phyloP scores from a whole-genome alignment of 1,140 invertebrate species.

The Drosophila neocordata region DNA sequence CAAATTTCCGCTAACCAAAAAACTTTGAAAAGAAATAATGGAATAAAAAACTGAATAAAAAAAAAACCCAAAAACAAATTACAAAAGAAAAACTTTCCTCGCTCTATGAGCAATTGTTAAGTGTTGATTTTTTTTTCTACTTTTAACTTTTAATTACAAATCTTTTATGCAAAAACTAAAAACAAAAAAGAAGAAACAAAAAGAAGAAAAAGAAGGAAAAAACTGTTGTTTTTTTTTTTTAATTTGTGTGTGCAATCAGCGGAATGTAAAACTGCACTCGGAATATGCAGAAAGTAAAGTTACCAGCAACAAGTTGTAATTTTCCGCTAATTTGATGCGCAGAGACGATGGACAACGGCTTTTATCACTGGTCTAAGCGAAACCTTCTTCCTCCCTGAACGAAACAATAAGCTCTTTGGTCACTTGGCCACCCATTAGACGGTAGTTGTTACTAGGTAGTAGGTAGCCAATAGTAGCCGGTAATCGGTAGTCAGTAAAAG shows the following conservation, averaged over 20 bases:
- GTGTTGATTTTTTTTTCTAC: background rate
- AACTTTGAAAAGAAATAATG: background rate
- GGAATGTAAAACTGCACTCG: conserved; percentile 51
- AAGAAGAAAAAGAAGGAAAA: conserved; percentile 1
- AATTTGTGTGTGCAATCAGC: conserved; percentile 68
- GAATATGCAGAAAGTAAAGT: conserved; percentile 52
- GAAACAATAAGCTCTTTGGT: conserved; percentile 16
- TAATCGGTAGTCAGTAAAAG: conserved; percentile 13
- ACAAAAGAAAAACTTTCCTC: conserved; percentile 36
- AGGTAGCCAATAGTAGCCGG: background rate
- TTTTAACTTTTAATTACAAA: conserved; percentile 57
- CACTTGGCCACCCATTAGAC: conserved; percentile 41
- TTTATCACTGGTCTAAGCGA: conserved; percentile 20
- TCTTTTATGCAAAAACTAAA: conserved; percentile 51
- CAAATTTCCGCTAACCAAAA: conserved; percentile 32
- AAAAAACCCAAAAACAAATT: no score
- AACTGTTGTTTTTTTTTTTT: conserved; percentile 11
- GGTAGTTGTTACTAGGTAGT: no score
- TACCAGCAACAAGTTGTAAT: conserved; percentile 58
- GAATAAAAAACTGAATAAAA: background rate
- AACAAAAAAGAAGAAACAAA: background rate
- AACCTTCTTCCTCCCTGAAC: conserved; percentile 1
- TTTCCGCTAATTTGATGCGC: conserved; percentile 76
- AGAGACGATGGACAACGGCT: conserved; percentile 44
- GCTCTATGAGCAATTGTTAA: conserved; percentile 52